These are phyloP conservation scores for Myopa testacea DNA, from an alignment of 2,888 invertebrate species.

Conservation along the genomic window DNA sequence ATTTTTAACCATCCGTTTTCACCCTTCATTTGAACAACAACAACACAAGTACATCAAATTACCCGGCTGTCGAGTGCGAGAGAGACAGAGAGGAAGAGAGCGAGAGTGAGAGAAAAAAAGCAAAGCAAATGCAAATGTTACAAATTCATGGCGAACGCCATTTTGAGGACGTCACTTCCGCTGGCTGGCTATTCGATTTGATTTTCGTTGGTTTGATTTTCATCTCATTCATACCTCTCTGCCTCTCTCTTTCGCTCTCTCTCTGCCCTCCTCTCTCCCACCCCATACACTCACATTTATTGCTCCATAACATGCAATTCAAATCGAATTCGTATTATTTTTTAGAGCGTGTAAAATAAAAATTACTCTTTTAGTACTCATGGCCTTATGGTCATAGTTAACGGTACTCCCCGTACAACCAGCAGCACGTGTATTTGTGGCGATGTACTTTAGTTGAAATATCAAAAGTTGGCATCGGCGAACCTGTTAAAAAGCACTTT, in stretches of 20 bases:
- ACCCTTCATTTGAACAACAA: neutral
- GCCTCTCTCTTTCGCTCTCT: neutral
- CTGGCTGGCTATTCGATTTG: neutral
- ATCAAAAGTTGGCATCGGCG: neutral
- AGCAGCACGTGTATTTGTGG: neutral
- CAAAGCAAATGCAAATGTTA: slow-evolving; percentile 4
- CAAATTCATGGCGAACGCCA: slow-evolving; percentile 1
- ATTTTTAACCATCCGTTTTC: too few relatives aligned
- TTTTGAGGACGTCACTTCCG: slow-evolving; percentile 13
- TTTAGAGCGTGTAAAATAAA: neutral
- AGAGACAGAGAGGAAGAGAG: neutral
- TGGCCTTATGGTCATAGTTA: neutral
- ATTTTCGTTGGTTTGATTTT: neutral
- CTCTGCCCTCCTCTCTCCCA: neutral
- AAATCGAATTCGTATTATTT: neutral
- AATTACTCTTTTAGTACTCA: neutral
- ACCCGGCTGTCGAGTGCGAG: neutral
- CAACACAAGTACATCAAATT: neutral
- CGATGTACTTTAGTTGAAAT: neutral
- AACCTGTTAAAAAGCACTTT: slow-evolving; percentile 11
- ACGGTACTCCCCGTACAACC: neutral
- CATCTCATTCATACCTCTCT: neutral
- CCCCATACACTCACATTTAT: neutral
- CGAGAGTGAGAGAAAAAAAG: neutral
- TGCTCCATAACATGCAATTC: neutral